Percentiles rank a stretch among this genome's conserved stretches.
phyloP scores from a whole-genome alignment of 1,140 invertebrate species.

The Cotesia vestalis region DNA sequence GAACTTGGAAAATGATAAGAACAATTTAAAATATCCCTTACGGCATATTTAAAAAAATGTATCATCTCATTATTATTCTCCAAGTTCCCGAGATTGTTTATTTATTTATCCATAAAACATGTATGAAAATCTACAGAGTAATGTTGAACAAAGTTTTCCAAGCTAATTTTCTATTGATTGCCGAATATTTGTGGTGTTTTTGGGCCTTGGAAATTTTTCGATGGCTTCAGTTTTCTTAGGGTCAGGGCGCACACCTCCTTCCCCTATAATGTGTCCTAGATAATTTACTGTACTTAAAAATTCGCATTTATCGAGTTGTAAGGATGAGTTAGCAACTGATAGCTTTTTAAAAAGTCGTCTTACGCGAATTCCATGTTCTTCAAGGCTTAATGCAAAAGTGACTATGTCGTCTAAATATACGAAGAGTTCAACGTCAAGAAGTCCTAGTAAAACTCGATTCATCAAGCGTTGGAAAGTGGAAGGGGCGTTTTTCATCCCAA shows the following conservation, averaged over 20 bases:
- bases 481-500: neutral
- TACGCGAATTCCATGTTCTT: neutral
- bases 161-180: no score
- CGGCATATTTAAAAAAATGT: no score
- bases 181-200: neutral
- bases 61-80: no score
- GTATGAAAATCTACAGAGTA: no score
- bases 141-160: no score
- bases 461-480: neutral
- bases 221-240: conserved; percentile 2
- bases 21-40: no score
- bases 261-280: neutral
- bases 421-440: neutral
- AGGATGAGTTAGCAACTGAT: neutral
- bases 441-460: neutral
- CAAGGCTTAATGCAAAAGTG: neutral
- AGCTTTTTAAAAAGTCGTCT: neutral
- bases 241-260: neutral
- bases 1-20: no score
- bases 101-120: no score
- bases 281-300: no score
- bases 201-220: neutral
- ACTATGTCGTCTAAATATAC: neutral
- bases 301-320: neutral
- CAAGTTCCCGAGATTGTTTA: no score